Base-by-base conservation (phyloP, 2,888 invertebrate genomes). In the Cremastinae sp. region DNA sequence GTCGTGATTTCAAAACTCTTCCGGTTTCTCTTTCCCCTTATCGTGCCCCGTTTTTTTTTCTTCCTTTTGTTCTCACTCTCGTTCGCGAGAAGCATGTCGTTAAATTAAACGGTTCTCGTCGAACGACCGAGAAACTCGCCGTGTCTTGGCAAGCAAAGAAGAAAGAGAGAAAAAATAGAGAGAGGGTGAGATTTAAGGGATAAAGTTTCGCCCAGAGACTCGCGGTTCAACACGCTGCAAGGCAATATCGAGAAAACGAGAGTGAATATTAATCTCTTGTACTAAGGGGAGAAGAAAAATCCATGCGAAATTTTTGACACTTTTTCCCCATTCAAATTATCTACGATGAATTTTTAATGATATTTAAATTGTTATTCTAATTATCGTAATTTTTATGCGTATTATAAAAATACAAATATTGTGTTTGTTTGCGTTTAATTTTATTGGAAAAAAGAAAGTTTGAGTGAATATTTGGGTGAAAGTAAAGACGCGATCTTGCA, bases 61-160 rank as follows among this genome's bases (percentile, higher is more conserved):
- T 10, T 55, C 53, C 35, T 41, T 18, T 35, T 53, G 28, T 41
- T 55, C 45, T 37, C 45, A 55, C 37, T 66, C 70, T 65, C 49
- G 61, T 61, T 66, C 65, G 16, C 37, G 64, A 14, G 16, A 55
- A 22, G 76, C 66, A 51, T 71, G 65, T 76, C 77, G 70, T 80
- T 79, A 80, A 78, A 78, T 79, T 78, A 79, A 81, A 73, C 78
- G 76, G 64, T 65, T 65, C 69, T 65, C 61, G 39, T 53, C 66
- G 53, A 55, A 14, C 69, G 68, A 56, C 59, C 66, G 69, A 64
- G 59, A 66, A 51, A 56, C 59, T 66, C 72, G 73, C 7, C 20
- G 58, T 41, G 41, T 58, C 20, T 28, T 28, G 51, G 74, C 20
- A 14, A 8, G 59, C 49, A 56, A 53, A 37, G 45, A 56, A 37